Conservation (phyloP, 2,797 vertebrate genomes). For the Kryptolebias ocellatus region DNA sequence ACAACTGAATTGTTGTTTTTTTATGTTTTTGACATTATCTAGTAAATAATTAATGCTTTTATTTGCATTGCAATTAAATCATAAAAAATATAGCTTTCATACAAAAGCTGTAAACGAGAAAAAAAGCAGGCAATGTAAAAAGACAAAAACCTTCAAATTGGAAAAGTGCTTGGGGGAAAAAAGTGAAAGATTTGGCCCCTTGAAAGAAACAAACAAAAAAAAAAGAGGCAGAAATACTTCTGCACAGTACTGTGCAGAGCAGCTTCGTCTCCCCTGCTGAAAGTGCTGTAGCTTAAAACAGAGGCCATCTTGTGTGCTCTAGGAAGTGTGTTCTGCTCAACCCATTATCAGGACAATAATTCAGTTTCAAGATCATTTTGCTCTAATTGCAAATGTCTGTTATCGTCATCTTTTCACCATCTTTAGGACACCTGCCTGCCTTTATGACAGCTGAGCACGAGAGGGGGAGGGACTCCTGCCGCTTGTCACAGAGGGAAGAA, state of each 20-base stretch:
- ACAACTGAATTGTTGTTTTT: no score
- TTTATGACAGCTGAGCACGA: constrained; percentile 61
- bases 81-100: neutral
- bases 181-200: no score
- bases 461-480: constrained; percentile 49
- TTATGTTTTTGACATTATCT: no score
- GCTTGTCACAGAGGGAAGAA: constrained; percentile 75
- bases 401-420: constrained; percentile 51
- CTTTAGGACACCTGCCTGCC: constrained; percentile 73
- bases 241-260: constrained; percentile 8
- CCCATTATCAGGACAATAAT: constrained; percentile 76
- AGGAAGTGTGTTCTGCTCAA: constrained; percentile 67
- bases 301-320: constrained; percentile 62
- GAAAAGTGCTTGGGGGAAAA: neutral
- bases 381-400: constrained; percentile 76
- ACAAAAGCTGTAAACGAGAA: neutral
- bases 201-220: neutral
- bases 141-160: neutral
- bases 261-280: constrained; percentile 61
- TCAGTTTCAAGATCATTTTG: constrained; percentile 68
- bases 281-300: constrained; percentile 48
- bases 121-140: neutral
- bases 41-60: neutral
- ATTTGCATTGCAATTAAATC: constrained; percentile 2
- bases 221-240: neutral